phyloP scores from a whole-genome alignment of 2,113 vertebrate genomes.

The Anoura caudifer region DNA sequence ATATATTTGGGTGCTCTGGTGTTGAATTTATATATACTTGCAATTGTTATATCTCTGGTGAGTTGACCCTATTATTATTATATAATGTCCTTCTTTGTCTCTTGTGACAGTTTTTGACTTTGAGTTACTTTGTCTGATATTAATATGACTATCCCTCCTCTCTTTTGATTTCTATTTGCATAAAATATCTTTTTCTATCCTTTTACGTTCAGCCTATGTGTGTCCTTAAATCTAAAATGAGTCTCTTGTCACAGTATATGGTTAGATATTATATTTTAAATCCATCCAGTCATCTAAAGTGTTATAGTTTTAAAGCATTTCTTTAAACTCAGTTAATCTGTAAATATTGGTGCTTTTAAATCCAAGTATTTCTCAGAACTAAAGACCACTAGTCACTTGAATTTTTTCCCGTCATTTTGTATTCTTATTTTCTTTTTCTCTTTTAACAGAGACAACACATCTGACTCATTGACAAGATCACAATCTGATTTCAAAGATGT shows the following conservation, averaged over 20 bases:
- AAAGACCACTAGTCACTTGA: neutral
- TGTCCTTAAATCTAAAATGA: neutral
- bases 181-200: neutral
- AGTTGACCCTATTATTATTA: neutral
- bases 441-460: slow-evolving; percentile 63
- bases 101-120: neutral
- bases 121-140: neutral
- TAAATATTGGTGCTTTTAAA: neutral
- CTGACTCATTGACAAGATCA: slow-evolving; percentile 22
- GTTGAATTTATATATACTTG: neutral
- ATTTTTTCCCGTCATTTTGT: neutral
- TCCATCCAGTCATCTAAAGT: neutral
- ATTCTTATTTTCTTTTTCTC: slow-evolving; percentile 31
- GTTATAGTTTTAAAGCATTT: neutral
- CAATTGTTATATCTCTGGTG: neutral
- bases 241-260: neutral
- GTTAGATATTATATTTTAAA: neutral
- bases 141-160: neutral
- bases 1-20: neutral
- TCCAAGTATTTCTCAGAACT: slow-evolving; percentile 48
- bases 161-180: neutral
- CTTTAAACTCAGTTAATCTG: neutral
- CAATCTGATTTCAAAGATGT: slow-evolving; percentile 83
- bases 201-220: neutral
- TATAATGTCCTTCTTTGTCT: neutral